Conservation (phyloP, 2,888 invertebrate species). For the Drosophila subsilvestris region DNA sequence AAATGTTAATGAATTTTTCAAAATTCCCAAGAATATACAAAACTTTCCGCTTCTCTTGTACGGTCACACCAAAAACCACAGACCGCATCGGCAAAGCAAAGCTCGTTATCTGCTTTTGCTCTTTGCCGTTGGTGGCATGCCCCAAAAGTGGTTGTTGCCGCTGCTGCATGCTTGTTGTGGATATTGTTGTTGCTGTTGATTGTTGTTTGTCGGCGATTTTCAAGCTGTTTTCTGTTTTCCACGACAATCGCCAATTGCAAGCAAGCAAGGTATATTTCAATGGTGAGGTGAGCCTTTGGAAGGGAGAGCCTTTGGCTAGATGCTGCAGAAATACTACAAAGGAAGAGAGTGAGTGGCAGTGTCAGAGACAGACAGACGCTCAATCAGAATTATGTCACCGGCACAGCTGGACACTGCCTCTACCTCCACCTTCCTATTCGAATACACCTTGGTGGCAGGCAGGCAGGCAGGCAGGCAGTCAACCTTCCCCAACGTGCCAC, state of each 20-base stretch:
- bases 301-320: too few species aligned
- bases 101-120: constrained; percentile 42
- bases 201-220: constrained; percentile 52
- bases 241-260: constrained; percentile 59
- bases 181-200: constrained; percentile 15
- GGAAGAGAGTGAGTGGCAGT: too few species aligned
- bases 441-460: neutral
- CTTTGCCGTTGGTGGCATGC: constrained; percentile 64
- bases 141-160: constrained; percentile 39
- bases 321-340: too few species aligned
- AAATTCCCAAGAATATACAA: neutral
- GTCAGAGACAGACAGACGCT: too few species aligned
- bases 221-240: constrained; percentile 55
- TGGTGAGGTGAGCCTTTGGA: too few species aligned
- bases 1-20: neutral
- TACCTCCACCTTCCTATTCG: neutral
- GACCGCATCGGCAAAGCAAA: constrained; percentile 16
- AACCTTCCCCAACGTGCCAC: neutral
- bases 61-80: constrained; percentile 4
- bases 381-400: neutral
- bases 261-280: neutral
- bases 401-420: neutral
- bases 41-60: neutral
- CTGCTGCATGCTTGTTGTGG: constrained; percentile 30
- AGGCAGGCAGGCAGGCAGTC: neutral